phyloP scores from a whole-genome alignment of 2,113 vertebrate genomes.

The Percina caprodes region DNA sequence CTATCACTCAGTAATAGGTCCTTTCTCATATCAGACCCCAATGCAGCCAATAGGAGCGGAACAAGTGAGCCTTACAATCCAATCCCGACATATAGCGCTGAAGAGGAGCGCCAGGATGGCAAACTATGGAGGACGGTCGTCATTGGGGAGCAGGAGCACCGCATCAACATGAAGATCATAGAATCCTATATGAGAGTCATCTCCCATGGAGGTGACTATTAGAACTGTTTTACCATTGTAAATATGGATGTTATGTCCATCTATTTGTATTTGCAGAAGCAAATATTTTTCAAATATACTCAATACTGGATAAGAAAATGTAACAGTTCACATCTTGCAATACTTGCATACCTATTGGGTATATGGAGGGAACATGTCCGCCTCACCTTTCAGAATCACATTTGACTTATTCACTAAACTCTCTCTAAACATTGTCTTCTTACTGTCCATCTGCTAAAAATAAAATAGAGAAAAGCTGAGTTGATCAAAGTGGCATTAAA shows the following conservation, averaged over 20 bases:
- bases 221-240: not conserved
- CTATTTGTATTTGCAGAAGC: not conserved
- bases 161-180: constrained; percentile 98
- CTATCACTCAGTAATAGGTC: not conserved
- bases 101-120: constrained; percentile 93
- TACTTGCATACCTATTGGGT: too few relatives aligned
- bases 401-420: not conserved
- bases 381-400: not conserved
- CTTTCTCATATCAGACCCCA: constrained; percentile 66
- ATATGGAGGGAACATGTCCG: too few relatives aligned
- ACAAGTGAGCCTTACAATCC: constrained; percentile 75
- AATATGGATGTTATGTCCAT: not conserved
- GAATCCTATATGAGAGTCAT: constrained; percentile 96
- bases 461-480: not conserved
- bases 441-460: not conserved
- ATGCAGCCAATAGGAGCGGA: constrained; percentile 49
- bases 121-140: constrained; percentile 94
- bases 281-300: not conserved
- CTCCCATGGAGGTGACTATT: constrained; percentile 92
- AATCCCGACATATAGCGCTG: constrained; percentile 91
- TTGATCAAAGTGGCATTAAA: not conserved
- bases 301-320: not conserved
- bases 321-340: too few relatives aligned
- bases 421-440: not conserved
- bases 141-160: constrained; percentile 97